Conservation (phyloP, 2,888 invertebrate genomes). For the Anthophora plumipes region DNA sequence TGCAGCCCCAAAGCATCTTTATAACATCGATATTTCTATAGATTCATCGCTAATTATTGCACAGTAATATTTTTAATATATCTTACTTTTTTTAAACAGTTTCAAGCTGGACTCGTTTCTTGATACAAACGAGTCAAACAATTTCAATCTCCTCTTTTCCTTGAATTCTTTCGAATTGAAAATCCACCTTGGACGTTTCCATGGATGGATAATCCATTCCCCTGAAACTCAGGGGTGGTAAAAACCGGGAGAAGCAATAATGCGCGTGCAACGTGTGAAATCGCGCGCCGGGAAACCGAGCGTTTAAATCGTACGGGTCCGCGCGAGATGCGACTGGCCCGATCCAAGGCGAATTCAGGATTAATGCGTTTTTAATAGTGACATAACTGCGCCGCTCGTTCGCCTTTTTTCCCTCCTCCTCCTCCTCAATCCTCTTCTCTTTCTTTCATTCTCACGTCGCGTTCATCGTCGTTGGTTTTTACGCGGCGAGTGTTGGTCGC, state of each 20-base stretch:
- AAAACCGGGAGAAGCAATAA: slow-evolving; percentile 56
- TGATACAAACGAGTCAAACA: neutral
- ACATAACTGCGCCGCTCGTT: slow-evolving; percentile 72
- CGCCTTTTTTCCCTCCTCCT: slow-evolving; percentile 14
- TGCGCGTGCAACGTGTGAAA: slow-evolving; percentile 59
- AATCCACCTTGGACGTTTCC: slow-evolving; percentile 1
- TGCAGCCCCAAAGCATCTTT: too few relatives aligned
- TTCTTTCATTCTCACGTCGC: neutral
- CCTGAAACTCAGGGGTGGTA: slow-evolving; percentile 45
- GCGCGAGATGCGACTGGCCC: slow-evolving; percentile 45
- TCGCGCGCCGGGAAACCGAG: slow-evolving; percentile 56
- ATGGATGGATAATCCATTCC: slow-evolving; percentile 41
- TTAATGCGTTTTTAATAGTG: slow-evolving; percentile 82
- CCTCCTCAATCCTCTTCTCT: neutral
- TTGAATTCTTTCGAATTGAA: neutral
- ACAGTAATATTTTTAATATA: too few relatives aligned
- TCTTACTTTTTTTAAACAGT: too few relatives aligned
- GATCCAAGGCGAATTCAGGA: slow-evolving; percentile 72
- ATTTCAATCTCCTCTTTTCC: neutral
- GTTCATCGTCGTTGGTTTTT: slow-evolving; percentile 25
- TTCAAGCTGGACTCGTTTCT: too few relatives aligned
- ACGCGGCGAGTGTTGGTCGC: slow-evolving; percentile 27
- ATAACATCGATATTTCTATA: too few relatives aligned
- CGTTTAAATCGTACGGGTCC: slow-evolving; percentile 60
- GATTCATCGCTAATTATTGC: too few relatives aligned